A percentile compares a stretch with the other conserved stretches of the same genome.
These are phyloP conservation scores for Chiroxiphia lanceolata DNA, from an alignment of 2,797 vertebrate species.

Conservation along the genomic window DNA sequence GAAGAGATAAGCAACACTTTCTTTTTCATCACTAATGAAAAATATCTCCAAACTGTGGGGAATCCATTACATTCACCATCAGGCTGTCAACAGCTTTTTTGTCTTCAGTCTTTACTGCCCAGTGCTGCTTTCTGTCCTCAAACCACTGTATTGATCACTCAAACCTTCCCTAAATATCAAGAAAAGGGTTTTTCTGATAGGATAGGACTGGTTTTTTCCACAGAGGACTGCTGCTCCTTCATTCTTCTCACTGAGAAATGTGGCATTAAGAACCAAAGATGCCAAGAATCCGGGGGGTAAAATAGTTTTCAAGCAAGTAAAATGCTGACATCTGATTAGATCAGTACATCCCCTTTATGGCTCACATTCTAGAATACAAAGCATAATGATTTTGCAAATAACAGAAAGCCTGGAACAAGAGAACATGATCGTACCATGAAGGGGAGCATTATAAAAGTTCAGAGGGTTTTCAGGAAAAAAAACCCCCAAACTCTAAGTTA, in stretches of 20 bases:
- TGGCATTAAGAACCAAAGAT: neutral
- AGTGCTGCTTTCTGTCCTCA: neutral
- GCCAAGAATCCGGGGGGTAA: neutral
- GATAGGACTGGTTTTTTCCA: neutral
- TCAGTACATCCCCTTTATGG: neutral
- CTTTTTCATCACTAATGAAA: neutral
- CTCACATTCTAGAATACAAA: neutral
- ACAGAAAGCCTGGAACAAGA: neutral
- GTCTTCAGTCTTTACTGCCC: neutral
- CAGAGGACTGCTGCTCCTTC: neutral
- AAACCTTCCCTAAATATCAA: neutral
- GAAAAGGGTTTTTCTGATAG: neutral
- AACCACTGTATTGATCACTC: neutral
- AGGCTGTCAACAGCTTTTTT: neutral
- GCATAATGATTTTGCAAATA: neutral
- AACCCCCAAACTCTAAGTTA: neutral
- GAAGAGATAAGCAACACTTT: neutral
- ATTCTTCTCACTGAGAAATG: neutral
- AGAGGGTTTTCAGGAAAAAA: neutral
- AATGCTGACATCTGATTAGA: neutral
- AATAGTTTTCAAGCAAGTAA: neutral
- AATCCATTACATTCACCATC: neutral
- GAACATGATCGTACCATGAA: neutral
- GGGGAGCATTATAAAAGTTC: neutral
- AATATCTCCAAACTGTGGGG: neutral